phyloP scores from a whole-genome alignment of 2,797 vertebrate genomes.

The Coranthus polyacanthus region DNA sequence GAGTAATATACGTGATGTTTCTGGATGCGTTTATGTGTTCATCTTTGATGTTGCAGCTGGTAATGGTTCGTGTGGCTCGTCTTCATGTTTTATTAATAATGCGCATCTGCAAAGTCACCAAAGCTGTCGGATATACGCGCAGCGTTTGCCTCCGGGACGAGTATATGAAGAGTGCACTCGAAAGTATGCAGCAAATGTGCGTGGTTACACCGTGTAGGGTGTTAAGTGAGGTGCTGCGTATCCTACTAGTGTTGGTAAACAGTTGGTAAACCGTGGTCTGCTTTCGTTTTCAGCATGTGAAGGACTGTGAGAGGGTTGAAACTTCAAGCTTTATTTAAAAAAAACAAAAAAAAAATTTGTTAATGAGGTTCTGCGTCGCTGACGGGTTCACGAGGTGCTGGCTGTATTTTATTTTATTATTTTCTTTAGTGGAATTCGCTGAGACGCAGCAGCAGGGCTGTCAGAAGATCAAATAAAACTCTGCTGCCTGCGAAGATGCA shows the following conservation, averaged over 20 bases:
- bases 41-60: too few relatives aligned
- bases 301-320: neutral
- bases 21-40: too few relatives aligned
- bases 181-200: too few relatives aligned
- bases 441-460: slow-evolving; percentile 12
- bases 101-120: too few relatives aligned
- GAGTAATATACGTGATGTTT: too few relatives aligned
- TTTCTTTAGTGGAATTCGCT: neutral
- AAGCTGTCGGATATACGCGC: too few relatives aligned
- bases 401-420: too few relatives aligned
- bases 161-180: too few relatives aligned
- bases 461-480: neutral
- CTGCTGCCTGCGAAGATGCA: neutral
- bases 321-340: neutral
- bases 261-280: slow-evolving; percentile 7
- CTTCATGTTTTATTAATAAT: too few relatives aligned
- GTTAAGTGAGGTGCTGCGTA: neutral
- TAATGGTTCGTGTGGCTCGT: too few relatives aligned
- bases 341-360: too few relatives aligned
- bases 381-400: neutral
- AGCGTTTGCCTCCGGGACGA: too few relatives aligned
- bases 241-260: slow-evolving; percentile 18
- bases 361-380: neutral
- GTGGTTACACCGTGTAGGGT: neutral
- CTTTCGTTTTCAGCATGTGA: slow-evolving; percentile 5